A percentile compares a stretch with the other conserved stretches of the same genome.
Evolutionary conservation across 1,140 invertebrate genomes (phyloP).

Genomic region (Caenorhabditis remanei): DNA sequence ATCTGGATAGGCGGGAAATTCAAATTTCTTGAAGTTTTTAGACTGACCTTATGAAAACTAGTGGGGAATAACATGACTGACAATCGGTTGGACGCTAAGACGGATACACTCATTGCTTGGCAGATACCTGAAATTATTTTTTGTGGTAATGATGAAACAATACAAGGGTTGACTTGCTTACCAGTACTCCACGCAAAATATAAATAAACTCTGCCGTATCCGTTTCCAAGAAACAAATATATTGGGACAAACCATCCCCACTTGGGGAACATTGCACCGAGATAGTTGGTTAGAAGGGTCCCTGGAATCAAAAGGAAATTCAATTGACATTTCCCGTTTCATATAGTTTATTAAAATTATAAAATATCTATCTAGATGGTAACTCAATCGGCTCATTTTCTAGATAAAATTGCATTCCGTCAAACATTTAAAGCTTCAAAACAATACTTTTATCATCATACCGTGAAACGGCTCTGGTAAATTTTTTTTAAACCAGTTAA

Average conservation of each 20-base stretch:
- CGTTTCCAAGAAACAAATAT: conserved; percentile 19
- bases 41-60: conserved; percentile 4
- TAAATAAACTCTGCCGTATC: conserved; percentile 10
- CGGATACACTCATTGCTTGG: conserved; percentile 53
- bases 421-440: too few relatives aligned
- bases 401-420: too few relatives aligned
- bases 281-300: conserved; percentile 43
- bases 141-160: too few relatives aligned
- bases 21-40: neutral
- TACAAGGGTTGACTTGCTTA: neutral
- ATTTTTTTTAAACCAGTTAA: too few relatives aligned
- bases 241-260: conserved; percentile 18
- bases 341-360: too few relatives aligned
- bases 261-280: conserved; percentile 29
- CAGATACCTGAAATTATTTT: conserved; percentile 16
- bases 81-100: conserved; percentile 48
- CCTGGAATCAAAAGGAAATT: neutral
- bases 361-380: too few relatives aligned
- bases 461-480: too few relatives aligned
- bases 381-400: too few relatives aligned
- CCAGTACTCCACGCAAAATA: conserved; percentile 46
- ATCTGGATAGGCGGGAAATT: neutral
- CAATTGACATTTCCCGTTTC: neutral
- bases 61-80: conserved; percentile 35
- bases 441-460: too few relatives aligned